These are phyloP conservation scores for Acyrthosiphon pisum DNA, from an alignment of 1,140 invertebrate genomes.

Conservation along the genomic window DNA sequence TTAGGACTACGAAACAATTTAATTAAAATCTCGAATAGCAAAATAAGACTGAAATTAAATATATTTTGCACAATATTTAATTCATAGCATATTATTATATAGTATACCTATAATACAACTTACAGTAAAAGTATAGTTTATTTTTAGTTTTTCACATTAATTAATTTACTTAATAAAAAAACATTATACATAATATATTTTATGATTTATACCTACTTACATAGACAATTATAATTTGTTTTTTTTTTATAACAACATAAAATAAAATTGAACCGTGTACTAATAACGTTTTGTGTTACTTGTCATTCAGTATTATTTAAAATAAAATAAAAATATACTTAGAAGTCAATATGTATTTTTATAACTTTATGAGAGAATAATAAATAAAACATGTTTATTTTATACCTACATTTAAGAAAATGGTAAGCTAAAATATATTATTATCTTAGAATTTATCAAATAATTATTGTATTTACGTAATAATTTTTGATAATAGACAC, in stretches of 20 bases:
- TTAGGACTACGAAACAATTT: neutral
- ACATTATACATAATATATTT: neutral
- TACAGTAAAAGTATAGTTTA: neutral
- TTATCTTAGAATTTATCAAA: neutral
- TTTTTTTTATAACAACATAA: slow-evolving; percentile 18
- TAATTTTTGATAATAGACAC: neutral
- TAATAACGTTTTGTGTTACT: neutral
- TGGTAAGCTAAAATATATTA: neutral
- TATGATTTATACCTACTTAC: neutral
- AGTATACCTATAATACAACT: neutral
- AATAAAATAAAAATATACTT: neutral
- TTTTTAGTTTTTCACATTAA: neutral
- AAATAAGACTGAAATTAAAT: neutral
- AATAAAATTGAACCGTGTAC: neutral
- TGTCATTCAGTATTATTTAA: neutral
- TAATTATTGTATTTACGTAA: neutral
- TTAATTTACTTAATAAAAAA: neutral
- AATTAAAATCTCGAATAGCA: neutral
- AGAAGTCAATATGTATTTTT: neutral
- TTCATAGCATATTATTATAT: neutral
- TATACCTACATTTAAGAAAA: neutral
- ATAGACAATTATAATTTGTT: neutral
- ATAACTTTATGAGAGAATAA: neutral
- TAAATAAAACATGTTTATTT: neutral
- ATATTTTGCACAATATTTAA: neutral